Percentiles rank a stretch among this genome's conserved stretches.
Evolutionary conservation across 2,888 invertebrate genomes (phyloP).

Genomic region (Zaprionus obscuricornis): DNA sequence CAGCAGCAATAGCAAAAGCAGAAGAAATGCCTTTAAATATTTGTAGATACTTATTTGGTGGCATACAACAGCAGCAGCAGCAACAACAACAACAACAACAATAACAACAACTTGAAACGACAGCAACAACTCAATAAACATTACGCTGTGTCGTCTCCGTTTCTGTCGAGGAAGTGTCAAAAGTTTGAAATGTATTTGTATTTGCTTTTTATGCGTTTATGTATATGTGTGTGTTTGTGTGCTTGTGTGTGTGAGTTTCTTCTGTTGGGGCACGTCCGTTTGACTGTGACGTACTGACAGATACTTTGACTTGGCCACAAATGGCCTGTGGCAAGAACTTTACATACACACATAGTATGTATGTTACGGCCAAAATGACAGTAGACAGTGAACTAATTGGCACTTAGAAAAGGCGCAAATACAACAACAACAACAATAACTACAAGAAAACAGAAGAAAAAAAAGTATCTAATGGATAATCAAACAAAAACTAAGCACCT

Average conservation of each 20-base stretch:
- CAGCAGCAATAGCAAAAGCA: too few relatives aligned
- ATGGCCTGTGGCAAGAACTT: slow-evolving; percentile 51
- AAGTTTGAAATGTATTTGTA: slow-evolving; percentile 62
- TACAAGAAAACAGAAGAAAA: slow-evolving; percentile 1
- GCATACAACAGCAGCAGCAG: slow-evolving; percentile 35
- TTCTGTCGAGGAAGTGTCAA: slow-evolving; percentile 68
- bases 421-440: too few relatives aligned
- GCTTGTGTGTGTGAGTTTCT: slow-evolving; percentile 2
- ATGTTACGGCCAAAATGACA: slow-evolving; percentile 59
- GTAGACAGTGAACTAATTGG: slow-evolving; percentile 70
- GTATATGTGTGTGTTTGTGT: slow-evolving; percentile 24
- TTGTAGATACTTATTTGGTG: slow-evolving; percentile 72
- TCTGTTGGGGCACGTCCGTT: slow-evolving; percentile 17
- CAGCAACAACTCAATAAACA: slow-evolving; percentile 77
- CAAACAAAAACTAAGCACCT: slow-evolving; percentile 25
- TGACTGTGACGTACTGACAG: slow-evolving; percentile 22
- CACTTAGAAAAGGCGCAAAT: slow-evolving; percentile 43
- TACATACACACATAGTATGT: too few relatives aligned
- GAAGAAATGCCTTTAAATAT: slow-evolving; percentile 65
- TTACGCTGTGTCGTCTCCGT: slow-evolving; percentile 39
- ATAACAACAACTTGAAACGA: slow-evolving; percentile 29
- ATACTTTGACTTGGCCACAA: slow-evolving; percentile 28
- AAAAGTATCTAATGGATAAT: slow-evolving; percentile 42
- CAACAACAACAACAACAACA: slow-evolving; percentile 16
- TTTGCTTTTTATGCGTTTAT: slow-evolving; percentile 35